A percentile compares a stretch with the other conserved stretches of the same genome.
phyloP scores from a whole-genome alignment of 1,140 invertebrate species.

The Uloborus diversus region DNA sequence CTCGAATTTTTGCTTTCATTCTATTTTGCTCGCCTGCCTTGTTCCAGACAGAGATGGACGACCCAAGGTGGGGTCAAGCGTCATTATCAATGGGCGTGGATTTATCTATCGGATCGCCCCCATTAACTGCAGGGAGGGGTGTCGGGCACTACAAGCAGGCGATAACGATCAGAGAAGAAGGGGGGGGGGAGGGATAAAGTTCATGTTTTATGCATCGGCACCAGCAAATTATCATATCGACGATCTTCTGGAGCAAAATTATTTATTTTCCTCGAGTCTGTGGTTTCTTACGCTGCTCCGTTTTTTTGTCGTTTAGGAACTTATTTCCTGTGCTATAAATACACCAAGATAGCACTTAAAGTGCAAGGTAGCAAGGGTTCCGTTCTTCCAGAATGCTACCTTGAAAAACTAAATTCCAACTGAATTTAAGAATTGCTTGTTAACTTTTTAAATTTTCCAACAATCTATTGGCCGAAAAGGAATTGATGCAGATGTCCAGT shows the following conservation, averaged over 20 bases:
- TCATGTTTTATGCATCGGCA: conserved; percentile 55
- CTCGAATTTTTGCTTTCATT: conserved; percentile 16
- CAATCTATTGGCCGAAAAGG: no score
- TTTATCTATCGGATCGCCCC: conserved; percentile 54
- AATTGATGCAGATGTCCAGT: no score
- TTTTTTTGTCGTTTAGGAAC: no score
- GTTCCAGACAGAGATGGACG: conserved; percentile 45
- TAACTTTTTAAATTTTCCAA: no score
- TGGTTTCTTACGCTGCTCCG: no score
- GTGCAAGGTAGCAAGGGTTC: no score
- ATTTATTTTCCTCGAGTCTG: neutral
- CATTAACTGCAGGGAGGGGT: conserved; percentile 52
- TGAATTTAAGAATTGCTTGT: no score
- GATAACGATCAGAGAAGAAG: conserved; percentile 54
- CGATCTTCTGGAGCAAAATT: conserved; percentile 42
- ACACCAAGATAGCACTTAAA: no score
- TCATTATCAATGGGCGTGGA: conserved; percentile 54
- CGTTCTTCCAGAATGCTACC: no score
- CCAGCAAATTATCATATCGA: conserved; percentile 49
- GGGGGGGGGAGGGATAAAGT: no score
- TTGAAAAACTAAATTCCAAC: no score
- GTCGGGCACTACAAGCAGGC: conserved; percentile 34
- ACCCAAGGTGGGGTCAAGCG: conserved; percentile 36
- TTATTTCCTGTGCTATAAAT: no score
- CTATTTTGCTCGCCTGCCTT: neutral